phyloP scores from a whole-genome alignment of 2,888 invertebrate genomes.

The Nemotelus pantherinus region DNA sequence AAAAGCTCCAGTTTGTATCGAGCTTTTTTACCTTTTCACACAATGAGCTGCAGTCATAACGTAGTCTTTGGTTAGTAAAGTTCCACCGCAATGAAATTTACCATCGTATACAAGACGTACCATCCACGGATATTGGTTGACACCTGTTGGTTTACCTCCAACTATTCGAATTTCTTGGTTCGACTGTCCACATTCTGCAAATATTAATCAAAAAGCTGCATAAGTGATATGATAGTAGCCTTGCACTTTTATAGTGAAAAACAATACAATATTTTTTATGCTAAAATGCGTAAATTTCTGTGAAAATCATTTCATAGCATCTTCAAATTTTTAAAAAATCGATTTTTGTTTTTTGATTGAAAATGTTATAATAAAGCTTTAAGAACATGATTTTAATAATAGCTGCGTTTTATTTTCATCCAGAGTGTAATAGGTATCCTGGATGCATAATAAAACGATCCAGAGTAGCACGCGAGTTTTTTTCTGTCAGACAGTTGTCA shows the following conservation, averaged over 20 bases:
- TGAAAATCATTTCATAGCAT: not conserved
- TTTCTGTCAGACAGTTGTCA: too few species aligned
- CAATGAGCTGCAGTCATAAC: slow-evolving; percentile 90
- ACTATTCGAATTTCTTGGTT: slow-evolving; percentile 90
- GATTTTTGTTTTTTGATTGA: too few species aligned
- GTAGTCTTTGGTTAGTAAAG: slow-evolving; percentile 82
- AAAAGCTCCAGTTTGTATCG: slow-evolving; percentile 2
- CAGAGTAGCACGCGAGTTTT: too few species aligned
- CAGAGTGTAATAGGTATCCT: too few species aligned
- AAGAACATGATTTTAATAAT: too few species aligned
- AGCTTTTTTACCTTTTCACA: slow-evolving; percentile 71
- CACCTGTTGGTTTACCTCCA: slow-evolving; percentile 82
- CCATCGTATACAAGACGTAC: slow-evolving; percentile 87
- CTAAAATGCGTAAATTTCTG: not conserved
- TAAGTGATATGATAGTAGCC: not conserved
- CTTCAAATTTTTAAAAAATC: too few species aligned
- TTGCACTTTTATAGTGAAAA: too few species aligned
- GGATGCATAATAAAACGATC: too few species aligned
- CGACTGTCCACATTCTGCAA: slow-evolving; percentile 80
- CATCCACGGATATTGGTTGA: slow-evolving; percentile 89
- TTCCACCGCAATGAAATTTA: slow-evolving; percentile 88
- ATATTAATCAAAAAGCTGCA: slow-evolving; percentile 43
- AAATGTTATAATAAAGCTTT: too few species aligned
- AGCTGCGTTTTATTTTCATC: too few species aligned
- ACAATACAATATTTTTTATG: too few species aligned